phyloP scores from a whole-genome alignment of 2,888 invertebrate genomes.

The Netelia inedita region DNA sequence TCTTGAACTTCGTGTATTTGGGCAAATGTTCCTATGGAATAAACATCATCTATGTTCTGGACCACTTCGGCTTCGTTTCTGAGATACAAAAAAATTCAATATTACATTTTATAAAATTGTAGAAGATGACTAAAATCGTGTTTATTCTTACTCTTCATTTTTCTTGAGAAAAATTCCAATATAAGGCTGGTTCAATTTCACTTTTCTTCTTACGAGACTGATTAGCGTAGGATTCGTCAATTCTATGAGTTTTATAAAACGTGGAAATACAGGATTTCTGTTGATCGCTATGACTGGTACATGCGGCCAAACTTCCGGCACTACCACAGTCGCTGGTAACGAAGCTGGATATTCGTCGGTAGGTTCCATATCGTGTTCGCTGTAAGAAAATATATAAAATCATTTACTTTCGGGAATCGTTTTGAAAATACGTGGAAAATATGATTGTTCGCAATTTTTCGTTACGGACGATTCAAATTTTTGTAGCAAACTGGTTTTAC shows the following conservation, averaged over 20 bases:
- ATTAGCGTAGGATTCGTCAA: slow-evolving; percentile 95
- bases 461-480: too few relatives aligned
- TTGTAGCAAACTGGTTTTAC: too few relatives aligned
- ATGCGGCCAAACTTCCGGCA: slow-evolving; percentile 98
- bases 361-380: slow-evolving; percentile 68
- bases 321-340: slow-evolving; percentile 94
- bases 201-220: slow-evolving; percentile 96
- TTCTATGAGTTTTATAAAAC: slow-evolving; percentile 99
- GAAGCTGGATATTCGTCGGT: slow-evolving; percentile 82
- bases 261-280: slow-evolving; percentile 98
- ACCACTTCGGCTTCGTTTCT: slow-evolving; percentile 95
- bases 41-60: slow-evolving; percentile 93
- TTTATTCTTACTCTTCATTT: slow-evolving; percentile 90
- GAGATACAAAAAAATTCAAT: slow-evolving; percentile 37
- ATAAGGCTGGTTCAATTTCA: slow-evolving; percentile 98
- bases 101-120: neutral
- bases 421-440: neutral
- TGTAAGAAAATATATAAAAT: slow-evolving; percentile 48
- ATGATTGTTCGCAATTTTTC: too few relatives aligned
- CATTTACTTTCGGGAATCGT: neutral
- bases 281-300: slow-evolving; percentile 97
- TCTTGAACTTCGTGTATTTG: slow-evolving; percentile 99
- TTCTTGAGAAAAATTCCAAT: slow-evolving; percentile 98
- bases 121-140: neutral
- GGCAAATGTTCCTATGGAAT: slow-evolving; percentile 97